Percentiles rank a stretch among this genome's conserved stretches.
Conservation (phyloP, 1,140 invertebrate genomes). For the Cheumatopsyche charites region DNA sequence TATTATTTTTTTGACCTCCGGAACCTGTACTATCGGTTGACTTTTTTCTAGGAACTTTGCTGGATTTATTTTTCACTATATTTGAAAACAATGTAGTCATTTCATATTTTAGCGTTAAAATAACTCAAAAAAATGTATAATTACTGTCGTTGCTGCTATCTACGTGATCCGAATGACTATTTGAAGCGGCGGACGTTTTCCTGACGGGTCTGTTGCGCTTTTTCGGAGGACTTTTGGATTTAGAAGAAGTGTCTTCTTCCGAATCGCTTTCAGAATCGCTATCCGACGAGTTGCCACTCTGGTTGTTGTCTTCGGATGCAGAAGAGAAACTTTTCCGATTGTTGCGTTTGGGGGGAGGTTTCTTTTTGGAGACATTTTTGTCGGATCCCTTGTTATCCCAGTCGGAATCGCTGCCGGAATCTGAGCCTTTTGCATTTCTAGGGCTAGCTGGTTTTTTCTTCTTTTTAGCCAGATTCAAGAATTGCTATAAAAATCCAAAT, state of each 20-base stretch:
- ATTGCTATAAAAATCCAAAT: constrained; percentile 76
- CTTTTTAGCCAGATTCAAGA: constrained; percentile 85
- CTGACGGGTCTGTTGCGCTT: constrained; percentile 13
- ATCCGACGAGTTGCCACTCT: not conserved
- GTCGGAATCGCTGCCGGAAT: constrained; percentile 63
- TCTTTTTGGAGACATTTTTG: constrained; percentile 65
- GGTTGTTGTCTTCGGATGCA: constrained; percentile 60
- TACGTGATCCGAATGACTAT: constrained; percentile 31
- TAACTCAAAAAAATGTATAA: not conserved
- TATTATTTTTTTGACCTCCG: constrained; percentile 51
- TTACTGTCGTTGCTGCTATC: constrained; percentile 24
- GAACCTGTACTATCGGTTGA: constrained; percentile 56
- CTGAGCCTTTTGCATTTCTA: constrained; percentile 54
- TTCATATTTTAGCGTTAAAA: not conserved
- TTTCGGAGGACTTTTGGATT: constrained; percentile 25
- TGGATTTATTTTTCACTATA: constrained; percentile 53
- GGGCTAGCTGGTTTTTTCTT: constrained; percentile 66
- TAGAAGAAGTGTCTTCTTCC: constrained; percentile 41
- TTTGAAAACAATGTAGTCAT: constrained; percentile 21
- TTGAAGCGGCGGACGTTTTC: constrained; percentile 19
- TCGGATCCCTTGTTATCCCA: constrained; percentile 56
- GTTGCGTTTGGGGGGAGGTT: constrained; percentile 59
- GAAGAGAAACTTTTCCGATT: constrained; percentile 59
- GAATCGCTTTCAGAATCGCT: constrained; percentile 55
- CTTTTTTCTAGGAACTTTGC: constrained; percentile 52